Evolutionary conservation across 2,888 invertebrate species (phyloP).

Genomic region (Corbicula japonica): DNA sequence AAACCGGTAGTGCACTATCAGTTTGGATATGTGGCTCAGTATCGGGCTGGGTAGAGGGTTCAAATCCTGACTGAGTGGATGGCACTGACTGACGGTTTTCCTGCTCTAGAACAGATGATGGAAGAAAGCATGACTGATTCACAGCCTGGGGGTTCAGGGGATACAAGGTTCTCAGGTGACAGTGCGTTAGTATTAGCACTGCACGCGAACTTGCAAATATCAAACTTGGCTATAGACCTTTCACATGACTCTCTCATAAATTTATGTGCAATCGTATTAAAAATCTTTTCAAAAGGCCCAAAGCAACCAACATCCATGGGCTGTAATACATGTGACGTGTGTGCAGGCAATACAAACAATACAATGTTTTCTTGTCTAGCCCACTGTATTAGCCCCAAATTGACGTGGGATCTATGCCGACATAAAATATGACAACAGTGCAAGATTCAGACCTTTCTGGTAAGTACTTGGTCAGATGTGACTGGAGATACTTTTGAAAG

Average conservation of each 20-base stretch:
- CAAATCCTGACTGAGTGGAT: neutral
- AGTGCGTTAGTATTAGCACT: conserved; percentile 36
- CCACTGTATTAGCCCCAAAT: conserved; percentile 42
- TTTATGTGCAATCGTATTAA: conserved; percentile 20
- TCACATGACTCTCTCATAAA: conserved; percentile 15
- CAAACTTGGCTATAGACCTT: conserved; percentile 17
- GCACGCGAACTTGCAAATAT: conserved; percentile 25
- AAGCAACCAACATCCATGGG: too few species aligned
- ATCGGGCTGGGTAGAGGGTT: conserved; percentile 1
- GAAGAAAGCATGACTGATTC: conserved; percentile 1
- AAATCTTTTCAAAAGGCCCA: too few species aligned
- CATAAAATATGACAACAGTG: conserved; percentile 47
- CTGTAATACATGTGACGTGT: too few species aligned
- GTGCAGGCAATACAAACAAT: conserved; percentile 51
- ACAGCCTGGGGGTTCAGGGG: conserved; percentile 38
- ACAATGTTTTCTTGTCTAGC: conserved; percentile 51
- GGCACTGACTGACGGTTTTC: neutral
- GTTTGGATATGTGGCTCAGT: neutral
- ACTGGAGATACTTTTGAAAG: conserved; percentile 40
- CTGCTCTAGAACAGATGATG: conserved; percentile 10
- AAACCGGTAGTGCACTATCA: conserved; percentile 6
- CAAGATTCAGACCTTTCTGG: conserved; percentile 15
- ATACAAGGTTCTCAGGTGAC: conserved; percentile 40
- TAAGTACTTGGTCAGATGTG: conserved; percentile 45
- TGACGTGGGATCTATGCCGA: conserved; percentile 45